Percentiles rank a stretch among this genome's conserved stretches.
Evolutionary conservation across 2,113 vertebrate genomes (phyloP).

Genomic region (Limnothrissa miodon): DNA sequence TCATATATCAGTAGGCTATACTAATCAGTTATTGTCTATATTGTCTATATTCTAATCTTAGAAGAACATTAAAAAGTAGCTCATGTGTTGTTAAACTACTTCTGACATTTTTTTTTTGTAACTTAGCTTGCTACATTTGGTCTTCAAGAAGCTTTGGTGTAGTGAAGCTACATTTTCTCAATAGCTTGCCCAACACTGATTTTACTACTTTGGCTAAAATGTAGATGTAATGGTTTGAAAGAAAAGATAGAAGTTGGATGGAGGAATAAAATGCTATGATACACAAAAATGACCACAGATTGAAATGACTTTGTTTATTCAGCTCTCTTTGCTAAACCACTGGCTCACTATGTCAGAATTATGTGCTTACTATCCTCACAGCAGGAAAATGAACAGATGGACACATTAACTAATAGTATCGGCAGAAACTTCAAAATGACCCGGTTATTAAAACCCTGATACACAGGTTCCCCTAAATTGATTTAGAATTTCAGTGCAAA

Average conservation of each 20-base stretch:
- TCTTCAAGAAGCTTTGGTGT: too few species aligned
- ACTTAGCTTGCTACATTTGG: too few species aligned
- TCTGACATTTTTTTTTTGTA: too few species aligned
- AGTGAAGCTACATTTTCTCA: too few species aligned
- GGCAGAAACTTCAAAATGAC: neutral
- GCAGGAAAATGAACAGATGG: neutral
- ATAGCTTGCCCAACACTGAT: too few species aligned
- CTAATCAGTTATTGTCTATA: too few species aligned
- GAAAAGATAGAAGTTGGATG: neutral
- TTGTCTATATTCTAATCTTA: too few species aligned
- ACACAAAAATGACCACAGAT: neutral
- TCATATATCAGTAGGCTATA: too few species aligned
- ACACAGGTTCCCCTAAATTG: neutral
- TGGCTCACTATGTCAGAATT: neutral
- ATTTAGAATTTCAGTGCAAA: neutral
- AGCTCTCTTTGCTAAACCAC: neutral
- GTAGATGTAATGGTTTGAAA: neutral
- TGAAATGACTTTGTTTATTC: neutral
- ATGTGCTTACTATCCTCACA: neutral
- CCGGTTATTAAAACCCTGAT: neutral
- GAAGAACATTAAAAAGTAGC: too few species aligned
- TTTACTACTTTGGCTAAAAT: neutral
- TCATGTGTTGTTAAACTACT: too few species aligned
- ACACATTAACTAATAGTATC: neutral
- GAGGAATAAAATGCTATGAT: neutral